Base-by-base conservation (phyloP, 2,888 invertebrate species). In the Steinernema carpocapsae region DNA sequence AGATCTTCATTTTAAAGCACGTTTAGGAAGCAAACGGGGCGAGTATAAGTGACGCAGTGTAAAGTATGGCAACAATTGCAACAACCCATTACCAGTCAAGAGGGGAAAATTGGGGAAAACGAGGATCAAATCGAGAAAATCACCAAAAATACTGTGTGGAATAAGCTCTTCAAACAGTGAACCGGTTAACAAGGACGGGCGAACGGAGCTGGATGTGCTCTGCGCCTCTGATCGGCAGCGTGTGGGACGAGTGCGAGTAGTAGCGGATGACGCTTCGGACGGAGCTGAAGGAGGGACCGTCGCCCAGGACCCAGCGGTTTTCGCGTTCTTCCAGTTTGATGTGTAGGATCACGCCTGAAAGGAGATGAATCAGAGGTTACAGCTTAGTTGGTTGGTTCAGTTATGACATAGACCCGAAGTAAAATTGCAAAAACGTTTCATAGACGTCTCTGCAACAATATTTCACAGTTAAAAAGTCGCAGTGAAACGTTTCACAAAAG, bases 151-250 rank as follows among this genome's bases (percentile, higher is more conserved):
- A 37, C 37, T 37, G 10, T 37, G 37, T 37, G 3, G 4, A 48
- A 48, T 37, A 64, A 64, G 64, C 64, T 64, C 32, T 64, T 64
- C 64, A 64, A 32, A 64, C 64, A 32, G 64, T 29, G 32, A 64
- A 64, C 64, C 64, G 64, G 64, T 64, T 29, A 14, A 64, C 64
- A 26, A 64, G 64, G 29, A 64, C 64, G 2, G 64, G 64, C 14
- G 64, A 64, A 22, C 74, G 43, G n/a, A 85, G 77, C 4, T 80
- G 77, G 12, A 85, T 75, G 74, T 86, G 84, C 71, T 86, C 86
- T 70, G 85, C 82, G 26, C 85, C 84, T 48, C 84, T 77, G 26
- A 85, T 86, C 14, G 85, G 85, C n/a, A 85, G 79, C 7, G 85
- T 81, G 48, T 82, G 82, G 4, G 64, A 64, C 7, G 72, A 76